Conservation (phyloP, 2,797 vertebrate species). For the Apodemus agrarius region DNA sequence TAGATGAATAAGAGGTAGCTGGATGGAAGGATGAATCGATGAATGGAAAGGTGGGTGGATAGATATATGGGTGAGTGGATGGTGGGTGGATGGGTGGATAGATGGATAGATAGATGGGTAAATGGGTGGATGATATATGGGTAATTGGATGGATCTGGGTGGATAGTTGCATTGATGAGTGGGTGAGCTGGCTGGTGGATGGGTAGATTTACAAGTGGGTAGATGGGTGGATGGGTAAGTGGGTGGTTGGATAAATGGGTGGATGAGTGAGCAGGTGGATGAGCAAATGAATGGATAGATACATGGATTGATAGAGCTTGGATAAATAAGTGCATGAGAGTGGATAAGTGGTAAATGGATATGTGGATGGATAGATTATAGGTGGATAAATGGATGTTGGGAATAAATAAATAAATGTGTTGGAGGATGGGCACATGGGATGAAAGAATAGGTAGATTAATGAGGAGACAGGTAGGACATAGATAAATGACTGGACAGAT, state of each 20-base stretch:
- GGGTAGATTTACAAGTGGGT: background rate
- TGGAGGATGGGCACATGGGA: background rate
- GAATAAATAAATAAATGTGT: background rate
- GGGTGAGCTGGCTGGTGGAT: background rate
- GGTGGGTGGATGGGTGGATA: background rate
- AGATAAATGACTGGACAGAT: background rate
- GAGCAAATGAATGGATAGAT: background rate
- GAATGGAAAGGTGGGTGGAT: background rate
- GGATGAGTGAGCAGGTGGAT: background rate
- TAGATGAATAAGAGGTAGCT: too few relatives aligned
- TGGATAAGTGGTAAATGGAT: background rate
- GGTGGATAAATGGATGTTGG: background rate
- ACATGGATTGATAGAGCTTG: background rate
- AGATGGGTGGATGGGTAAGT: background rate
- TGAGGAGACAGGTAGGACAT: background rate
- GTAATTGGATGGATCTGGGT: background rate
- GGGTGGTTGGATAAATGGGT: background rate
- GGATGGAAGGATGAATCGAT: too few relatives aligned
- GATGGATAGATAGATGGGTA: background rate
- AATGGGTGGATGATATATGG: background rate
- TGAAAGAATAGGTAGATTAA: background rate
- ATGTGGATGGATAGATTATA: background rate
- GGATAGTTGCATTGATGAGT: background rate
- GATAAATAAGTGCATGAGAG: background rate
- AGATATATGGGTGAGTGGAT: background rate